These are phyloP conservation scores for Limnephilus rhombicus DNA, from an alignment of 2,888 invertebrate species.

Conservation along the genomic window DNA sequence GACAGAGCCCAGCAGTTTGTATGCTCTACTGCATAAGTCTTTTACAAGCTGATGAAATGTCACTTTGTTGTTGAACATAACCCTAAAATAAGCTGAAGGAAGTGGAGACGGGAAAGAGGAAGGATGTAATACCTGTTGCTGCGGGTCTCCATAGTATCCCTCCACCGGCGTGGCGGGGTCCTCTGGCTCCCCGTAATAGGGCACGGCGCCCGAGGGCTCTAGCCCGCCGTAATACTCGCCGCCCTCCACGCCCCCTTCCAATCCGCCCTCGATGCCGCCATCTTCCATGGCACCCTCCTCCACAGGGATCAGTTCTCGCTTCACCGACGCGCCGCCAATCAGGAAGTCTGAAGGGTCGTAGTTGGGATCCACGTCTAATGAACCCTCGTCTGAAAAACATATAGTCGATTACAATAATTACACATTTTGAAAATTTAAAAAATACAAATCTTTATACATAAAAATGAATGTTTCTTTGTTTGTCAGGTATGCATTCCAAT, in stretches of 20 bases:
- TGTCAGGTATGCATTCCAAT: no score
- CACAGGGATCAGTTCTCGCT: conserved; percentile 70
- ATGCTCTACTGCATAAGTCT: no score
- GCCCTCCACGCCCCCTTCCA: conserved; percentile 12
- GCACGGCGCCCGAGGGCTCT: conserved; percentile 6
- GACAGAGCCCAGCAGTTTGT: no score
- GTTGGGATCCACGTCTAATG: conserved; percentile 87
- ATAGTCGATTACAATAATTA: not conserved
- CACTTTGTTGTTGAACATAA: no score
- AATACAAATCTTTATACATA: no score
- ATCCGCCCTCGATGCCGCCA: conserved; percentile 39
- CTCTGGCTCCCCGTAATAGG: conserved; percentile 8
- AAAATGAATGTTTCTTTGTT: no score
- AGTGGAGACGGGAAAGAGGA: not conserved
- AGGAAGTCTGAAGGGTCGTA: conserved; percentile 93
- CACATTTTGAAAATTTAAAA: no score
- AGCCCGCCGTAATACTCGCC: conserved; percentile 17
- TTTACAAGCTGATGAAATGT: no score
- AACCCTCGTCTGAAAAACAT: conserved; percentile 73
- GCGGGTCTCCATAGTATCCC: conserved; percentile 15
- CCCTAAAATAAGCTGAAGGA: not conserved
- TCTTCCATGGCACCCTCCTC: conserved; percentile 52
- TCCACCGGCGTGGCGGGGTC: not conserved
- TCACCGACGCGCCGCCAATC: conserved; percentile 74
- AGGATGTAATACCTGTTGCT: not conserved